Evolutionary conservation across 2,888 invertebrate species (phyloP), one percentile per base, ranked within the genome.

Genomic region (Stenodema calcarata): DNA sequence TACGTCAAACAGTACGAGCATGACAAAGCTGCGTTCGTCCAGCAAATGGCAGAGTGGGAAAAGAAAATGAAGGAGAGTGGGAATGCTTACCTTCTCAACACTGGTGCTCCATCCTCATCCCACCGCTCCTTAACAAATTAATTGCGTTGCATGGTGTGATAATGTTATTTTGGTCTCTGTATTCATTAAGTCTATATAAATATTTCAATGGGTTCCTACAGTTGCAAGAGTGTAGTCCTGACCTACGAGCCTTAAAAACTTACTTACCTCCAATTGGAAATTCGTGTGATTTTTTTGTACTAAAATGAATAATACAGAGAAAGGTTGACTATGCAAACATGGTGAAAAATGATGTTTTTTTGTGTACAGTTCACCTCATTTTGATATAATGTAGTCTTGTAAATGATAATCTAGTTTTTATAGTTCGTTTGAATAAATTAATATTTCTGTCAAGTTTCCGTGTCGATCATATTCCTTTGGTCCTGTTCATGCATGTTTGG

Each of bases 1-100:
- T 86, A 42, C 69, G 35, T 42, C 6, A n/a, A 28, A 35, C 14
- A n/a, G 69, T 50, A 86, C 69, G 23, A 41, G n/a, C 79, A 35
- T 23, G 79, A 78, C n/a, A 86, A 79, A 30, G 79, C 28, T 28
- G 79, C n/a, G 3, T 78, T 62, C 27, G 44, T 7, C 9, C 14
- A 18, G 18, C 23, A 42, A 18, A 62, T 86, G 69, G 62, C 79
- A 2, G 27, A 18, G n/a, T 86, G 86, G 86, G 86, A 78, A 23
- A n/a, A 28, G 27, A 35, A 62, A 28, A 86, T 86, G 86, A 54
- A 42, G 16, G 69, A 86, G 35, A 86, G 44, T 12, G 86, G 86
- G 11, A 86, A 86, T 11, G 14, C 69, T 0, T 44, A 86, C 50
- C 47, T 86, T 18, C 73, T 84, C 30, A 80, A 42, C 78, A 35